Conservation (phyloP, 2,888 invertebrate species). For the Pollenia angustigena region DNA sequence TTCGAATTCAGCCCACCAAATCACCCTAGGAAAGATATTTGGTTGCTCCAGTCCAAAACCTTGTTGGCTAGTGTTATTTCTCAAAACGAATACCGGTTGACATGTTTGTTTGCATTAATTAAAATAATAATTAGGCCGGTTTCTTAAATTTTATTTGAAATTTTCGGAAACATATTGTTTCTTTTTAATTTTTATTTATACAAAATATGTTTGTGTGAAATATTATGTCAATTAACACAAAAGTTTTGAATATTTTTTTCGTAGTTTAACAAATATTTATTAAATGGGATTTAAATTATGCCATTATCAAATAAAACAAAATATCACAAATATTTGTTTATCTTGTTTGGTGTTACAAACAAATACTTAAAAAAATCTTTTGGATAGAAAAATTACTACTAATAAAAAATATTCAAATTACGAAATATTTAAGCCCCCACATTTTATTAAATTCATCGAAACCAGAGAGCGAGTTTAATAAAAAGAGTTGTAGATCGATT, state of each 20-base stretch:
- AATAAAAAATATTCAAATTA: slow-evolving; percentile 41
- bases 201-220: too few relatives aligned
- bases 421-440: slow-evolving; percentile 60
- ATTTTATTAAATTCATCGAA: slow-evolving; percentile 41
- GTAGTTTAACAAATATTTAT: neutral
- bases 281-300: slow-evolving; percentile 50
- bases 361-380: slow-evolving; percentile 30
- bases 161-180: neutral
- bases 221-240: too few relatives aligned
- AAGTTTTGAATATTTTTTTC: too few relatives aligned
- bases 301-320: slow-evolving; percentile 45
- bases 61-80: neutral
- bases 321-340: slow-evolving; percentile 51
- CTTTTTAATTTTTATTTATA: too few relatives aligned
- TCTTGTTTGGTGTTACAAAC: slow-evolving; percentile 30
- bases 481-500: neutral
- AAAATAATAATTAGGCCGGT: neutral
- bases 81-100: neutral
- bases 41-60: too few relatives aligned
- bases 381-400: slow-evolving; percentile 17
- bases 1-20: too few relatives aligned
- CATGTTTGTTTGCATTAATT: neutral
- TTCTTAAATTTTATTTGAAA: neutral
- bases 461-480: slow-evolving; percentile 10
- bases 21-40: too few relatives aligned